Percentiles rank a stretch among this genome's conserved stretches.
Evolutionary conservation across 2,888 invertebrate species (phyloP).

Genomic region (Odontomyia ornata): DNA sequence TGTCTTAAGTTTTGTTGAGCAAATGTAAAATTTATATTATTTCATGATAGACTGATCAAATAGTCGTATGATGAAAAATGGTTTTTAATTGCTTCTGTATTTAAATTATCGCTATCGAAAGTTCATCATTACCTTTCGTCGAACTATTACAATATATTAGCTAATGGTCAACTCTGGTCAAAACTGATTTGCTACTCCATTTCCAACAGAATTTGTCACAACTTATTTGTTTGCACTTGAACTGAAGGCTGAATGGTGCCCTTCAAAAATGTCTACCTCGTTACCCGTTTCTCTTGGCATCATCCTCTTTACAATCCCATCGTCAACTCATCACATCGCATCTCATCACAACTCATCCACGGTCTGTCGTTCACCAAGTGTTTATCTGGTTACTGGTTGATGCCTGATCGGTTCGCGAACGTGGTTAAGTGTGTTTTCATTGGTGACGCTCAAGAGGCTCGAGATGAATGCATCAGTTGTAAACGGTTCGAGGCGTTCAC

Average conservation of each 20-base stretch:
- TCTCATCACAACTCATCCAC: neutral
- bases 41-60: too few relatives aligned
- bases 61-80: too few relatives aligned
- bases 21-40: too few relatives aligned
- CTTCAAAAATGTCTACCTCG: slow-evolving; percentile 37
- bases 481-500: slow-evolving; percentile 24
- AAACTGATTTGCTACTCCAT: neutral
- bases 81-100: too few relatives aligned
- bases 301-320: neutral
- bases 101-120: too few relatives aligned
- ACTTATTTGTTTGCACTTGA: slow-evolving; percentile 37
- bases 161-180: neutral
- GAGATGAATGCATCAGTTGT: slow-evolving; percentile 37
- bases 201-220: slow-evolving; percentile 2
- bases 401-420: slow-evolving; percentile 37
- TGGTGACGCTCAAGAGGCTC: slow-evolving; percentile 30
- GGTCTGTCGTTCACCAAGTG: slow-evolving; percentile 11
- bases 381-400: slow-evolving; percentile 34
- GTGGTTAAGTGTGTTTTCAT: slow-evolving; percentile 39
- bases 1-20: too few relatives aligned
- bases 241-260: slow-evolving; percentile 29
- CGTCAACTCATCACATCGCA: neutral
- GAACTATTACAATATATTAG: too few relatives aligned
- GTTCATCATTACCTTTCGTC: too few relatives aligned
- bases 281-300: neutral